These are phyloP conservation scores for Acromyrmex heyeri DNA, from an alignment of 1,140 invertebrate species.

Conservation along the genomic window DNA sequence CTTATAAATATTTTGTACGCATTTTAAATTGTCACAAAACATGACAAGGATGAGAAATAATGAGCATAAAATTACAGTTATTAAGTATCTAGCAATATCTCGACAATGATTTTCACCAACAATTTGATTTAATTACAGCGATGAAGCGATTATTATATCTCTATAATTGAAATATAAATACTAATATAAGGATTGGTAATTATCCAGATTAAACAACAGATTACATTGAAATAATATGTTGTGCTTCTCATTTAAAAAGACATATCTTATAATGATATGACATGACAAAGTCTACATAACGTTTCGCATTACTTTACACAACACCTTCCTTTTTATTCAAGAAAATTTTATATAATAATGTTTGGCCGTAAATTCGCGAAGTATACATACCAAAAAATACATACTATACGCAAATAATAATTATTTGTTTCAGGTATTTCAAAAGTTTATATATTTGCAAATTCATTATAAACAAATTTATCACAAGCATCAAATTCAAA, in stretches of 20 bases:
- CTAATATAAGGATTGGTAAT: neutral
- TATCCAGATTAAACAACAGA: neutral
- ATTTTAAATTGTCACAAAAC: slow-evolving; percentile 44
- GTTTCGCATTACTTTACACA: neutral
- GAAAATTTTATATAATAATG: neutral
- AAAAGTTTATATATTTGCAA: too few relatives aligned
- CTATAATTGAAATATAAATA: slow-evolving; percentile 23
- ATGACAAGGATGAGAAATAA: neutral
- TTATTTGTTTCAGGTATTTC: too few relatives aligned
- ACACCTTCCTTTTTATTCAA: neutral
- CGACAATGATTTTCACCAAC: neutral
- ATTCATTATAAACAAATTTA: too few relatives aligned
- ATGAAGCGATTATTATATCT: neutral
- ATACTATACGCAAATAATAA: too few relatives aligned
- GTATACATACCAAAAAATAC: neutral
- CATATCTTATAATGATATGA: neutral
- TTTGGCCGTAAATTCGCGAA: neutral
- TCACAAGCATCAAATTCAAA: too few relatives aligned
- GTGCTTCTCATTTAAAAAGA: neutral
- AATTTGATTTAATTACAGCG: slow-evolving; percentile 34
- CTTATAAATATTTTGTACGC: neutral
- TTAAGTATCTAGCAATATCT: neutral
- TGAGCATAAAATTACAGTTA: neutral
- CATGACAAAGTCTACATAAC: neutral
- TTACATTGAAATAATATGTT: slow-evolving; percentile 3